These are phyloP conservation scores for Eustalomyia histrio DNA, from an alignment of 2,888 invertebrate species.

Conservation along the genomic window DNA sequence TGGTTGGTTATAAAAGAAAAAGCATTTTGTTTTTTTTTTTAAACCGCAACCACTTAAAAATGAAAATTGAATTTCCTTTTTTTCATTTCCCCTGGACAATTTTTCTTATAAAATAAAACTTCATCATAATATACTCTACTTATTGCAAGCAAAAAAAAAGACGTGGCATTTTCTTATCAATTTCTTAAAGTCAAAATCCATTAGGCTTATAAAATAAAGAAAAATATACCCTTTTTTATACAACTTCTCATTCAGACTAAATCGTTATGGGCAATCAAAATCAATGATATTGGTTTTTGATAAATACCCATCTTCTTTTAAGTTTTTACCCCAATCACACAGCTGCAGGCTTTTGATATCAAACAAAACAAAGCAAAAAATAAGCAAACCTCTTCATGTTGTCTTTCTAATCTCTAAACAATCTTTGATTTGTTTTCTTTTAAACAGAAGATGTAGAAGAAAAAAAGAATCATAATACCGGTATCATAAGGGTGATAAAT, in stretches of 20 bases:
- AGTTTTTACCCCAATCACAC: slow-evolving; percentile 27
- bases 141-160: slow-evolving; percentile 4
- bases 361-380: slow-evolving; percentile 10
- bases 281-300: slow-evolving; percentile 66
- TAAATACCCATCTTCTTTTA: slow-evolving; percentile 44
- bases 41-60: slow-evolving; percentile 41
- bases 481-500: slow-evolving; percentile 48
- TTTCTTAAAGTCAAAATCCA: slow-evolving; percentile 54
- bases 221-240: slow-evolving; percentile 39
- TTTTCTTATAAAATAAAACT: slow-evolving; percentile 7
- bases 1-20: slow-evolving; percentile 6
- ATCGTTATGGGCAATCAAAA: slow-evolving; percentile 61
- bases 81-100: slow-evolving; percentile 6
- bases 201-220: slow-evolving; percentile 54
- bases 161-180: slow-evolving; percentile 40
- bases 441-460: slow-evolving; percentile 44
- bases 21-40: neutral
- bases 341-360: slow-evolving; percentile 48
- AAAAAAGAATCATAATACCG: slow-evolving; percentile 35
- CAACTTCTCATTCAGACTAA: slow-evolving; percentile 20
- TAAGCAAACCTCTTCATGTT: slow-evolving; percentile 18
- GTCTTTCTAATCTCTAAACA: slow-evolving; percentile 53
- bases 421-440: slow-evolving; percentile 62
- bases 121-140: neutral
- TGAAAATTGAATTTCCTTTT: slow-evolving; percentile 25